phyloP scores from a whole-genome alignment of 2,888 invertebrate genomes.

The Hypercompe scribonia region DNA sequence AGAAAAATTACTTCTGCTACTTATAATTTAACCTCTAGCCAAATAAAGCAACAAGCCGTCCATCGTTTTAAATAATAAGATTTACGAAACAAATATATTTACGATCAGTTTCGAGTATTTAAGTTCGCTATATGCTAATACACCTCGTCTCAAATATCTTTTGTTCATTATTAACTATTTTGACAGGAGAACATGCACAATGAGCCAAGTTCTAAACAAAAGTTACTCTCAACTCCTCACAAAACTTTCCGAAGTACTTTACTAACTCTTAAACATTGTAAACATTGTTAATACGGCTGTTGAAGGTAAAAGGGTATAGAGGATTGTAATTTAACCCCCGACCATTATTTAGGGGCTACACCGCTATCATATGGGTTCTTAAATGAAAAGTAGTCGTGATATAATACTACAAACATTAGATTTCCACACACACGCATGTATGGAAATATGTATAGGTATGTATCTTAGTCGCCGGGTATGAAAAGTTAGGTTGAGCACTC shows the following conservation, averaged over 20 bases:
- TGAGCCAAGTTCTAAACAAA: neutral
- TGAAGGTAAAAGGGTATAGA: neutral
- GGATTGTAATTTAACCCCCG: neutral
- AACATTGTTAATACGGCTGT: neutral
- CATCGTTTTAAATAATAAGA: too few relatives aligned
- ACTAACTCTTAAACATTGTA: neutral
- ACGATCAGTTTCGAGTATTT: neutral
- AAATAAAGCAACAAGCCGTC: too few relatives aligned
- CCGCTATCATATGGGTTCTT: neutral
- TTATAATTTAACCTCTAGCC: too few relatives aligned
- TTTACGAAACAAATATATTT: too few relatives aligned
- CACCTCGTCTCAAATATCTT: neutral
- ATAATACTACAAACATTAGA: neutral
- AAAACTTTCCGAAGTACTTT: neutral
- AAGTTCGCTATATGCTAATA: neutral
- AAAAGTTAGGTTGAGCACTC: neutral
- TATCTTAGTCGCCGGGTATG: too few relatives aligned
- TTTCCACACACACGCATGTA: neutral
- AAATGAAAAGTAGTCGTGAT: neutral
- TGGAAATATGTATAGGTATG: neutral
- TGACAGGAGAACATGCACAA: neutral
- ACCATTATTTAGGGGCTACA: neutral
- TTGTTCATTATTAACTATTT: neutral
- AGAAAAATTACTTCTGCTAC: too few relatives aligned
- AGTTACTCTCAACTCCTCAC: neutral